phyloP scores from a whole-genome alignment of 2,888 invertebrate genomes.

The Azorinus chamasolen region DNA sequence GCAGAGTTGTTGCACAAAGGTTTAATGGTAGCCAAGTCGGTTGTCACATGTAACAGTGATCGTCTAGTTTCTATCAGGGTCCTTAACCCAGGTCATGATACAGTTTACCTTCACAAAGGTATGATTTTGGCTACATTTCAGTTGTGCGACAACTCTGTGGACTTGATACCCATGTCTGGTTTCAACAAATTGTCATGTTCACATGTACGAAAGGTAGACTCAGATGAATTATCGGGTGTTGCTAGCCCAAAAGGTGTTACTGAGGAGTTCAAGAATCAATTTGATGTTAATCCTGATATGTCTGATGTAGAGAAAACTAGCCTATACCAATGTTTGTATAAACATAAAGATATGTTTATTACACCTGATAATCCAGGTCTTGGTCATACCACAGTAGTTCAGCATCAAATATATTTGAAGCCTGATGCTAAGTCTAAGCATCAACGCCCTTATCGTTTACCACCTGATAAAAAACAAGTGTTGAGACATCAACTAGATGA shows the following conservation, averaged over 20 bases:
- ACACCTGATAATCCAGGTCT: constrained; percentile 36
- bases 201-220: too few relatives aligned
- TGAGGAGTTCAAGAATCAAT: neutral
- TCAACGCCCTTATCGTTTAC: too few relatives aligned
- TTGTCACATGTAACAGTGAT: constrained; percentile 35
- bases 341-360: constrained; percentile 31
- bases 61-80: constrained; percentile 29
- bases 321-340: neutral
- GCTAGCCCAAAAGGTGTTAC: too few relatives aligned
- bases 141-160: constrained; percentile 16
- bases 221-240: too few relatives aligned
- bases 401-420: constrained; percentile 40
- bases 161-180: too few relatives aligned
- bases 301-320: neutral
- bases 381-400: constrained; percentile 26
- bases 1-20: constrained; percentile 35
- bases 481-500: constrained; percentile 47
- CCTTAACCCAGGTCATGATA: constrained; percentile 40
- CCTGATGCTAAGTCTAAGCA: too few relatives aligned
- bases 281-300: neutral
- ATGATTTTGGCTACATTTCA: constrained; percentile 20
- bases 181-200: too few relatives aligned
- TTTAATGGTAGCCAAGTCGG: constrained; percentile 25
- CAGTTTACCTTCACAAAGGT: constrained; percentile 26
- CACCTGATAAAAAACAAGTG: too few relatives aligned